A percentile compares a stretch with the other conserved stretches of the same genome.
phyloP scores from a whole-genome alignment of 2,888 invertebrate genomes.

The Oxystoma pomonae region DNA sequence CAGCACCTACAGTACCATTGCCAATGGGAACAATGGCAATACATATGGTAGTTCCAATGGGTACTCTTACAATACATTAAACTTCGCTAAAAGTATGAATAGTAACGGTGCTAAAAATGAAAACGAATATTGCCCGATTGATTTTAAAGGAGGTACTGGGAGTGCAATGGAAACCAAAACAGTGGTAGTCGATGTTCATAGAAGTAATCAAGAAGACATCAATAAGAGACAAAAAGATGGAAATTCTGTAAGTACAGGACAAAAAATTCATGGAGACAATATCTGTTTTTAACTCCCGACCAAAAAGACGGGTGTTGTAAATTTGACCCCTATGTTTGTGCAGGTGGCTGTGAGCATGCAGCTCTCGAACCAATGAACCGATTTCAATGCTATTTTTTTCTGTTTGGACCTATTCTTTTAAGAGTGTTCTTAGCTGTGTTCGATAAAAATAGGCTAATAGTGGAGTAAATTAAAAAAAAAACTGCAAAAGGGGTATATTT shows the following conservation, averaged over 20 bases:
- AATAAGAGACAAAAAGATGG: constrained; percentile 23
- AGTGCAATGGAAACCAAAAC: constrained; percentile 57
- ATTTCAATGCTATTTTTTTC: background rate
- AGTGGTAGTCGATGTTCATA: constrained; percentile 74
- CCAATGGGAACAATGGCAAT: background rate
- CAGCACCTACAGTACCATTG: background rate
- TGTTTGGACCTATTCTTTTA: background rate
- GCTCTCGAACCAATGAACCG: too few relatives aligned
- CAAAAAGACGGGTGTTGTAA: too few relatives aligned
- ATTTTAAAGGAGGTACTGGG: constrained; percentile 23
- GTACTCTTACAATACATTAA: background rate
- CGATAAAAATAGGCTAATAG: too few relatives aligned
- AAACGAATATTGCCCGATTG: constrained; percentile 46
- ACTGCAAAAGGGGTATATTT: too few relatives aligned
- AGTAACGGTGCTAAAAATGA: constrained; percentile 41
- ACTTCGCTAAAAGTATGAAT: too few relatives aligned
- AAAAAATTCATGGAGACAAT: too few relatives aligned
- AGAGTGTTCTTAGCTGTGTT: background rate
- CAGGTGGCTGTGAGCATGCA: too few relatives aligned
- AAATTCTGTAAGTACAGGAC: too few relatives aligned
- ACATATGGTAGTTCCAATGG: background rate
- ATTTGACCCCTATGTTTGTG: too few relatives aligned
- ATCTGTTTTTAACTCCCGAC: too few relatives aligned
- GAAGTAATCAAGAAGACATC: constrained; percentile 46
- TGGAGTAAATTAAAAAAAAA: too few relatives aligned